These are phyloP conservation scores for Tyto alba DNA, from an alignment of 2,113 vertebrate genomes.

Conservation along the genomic window DNA sequence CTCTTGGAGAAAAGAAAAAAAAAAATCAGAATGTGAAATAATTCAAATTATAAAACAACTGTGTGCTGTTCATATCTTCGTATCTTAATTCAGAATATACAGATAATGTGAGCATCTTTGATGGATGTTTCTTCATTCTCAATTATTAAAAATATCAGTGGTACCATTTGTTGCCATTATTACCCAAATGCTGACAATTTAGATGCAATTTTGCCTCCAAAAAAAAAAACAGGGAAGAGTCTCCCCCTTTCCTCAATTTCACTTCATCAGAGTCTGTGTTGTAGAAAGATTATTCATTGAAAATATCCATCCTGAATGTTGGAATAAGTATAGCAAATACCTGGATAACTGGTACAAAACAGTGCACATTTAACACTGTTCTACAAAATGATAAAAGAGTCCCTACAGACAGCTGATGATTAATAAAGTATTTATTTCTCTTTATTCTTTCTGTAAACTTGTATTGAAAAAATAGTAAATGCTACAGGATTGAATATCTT, in stretches of 20 bases:
- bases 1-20: not conserved
- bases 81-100: not conserved
- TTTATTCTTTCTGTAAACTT: not conserved
- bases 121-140: not conserved
- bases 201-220: not conserved
- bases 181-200: not conserved
- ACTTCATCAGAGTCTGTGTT: not conserved
- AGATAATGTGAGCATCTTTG: not conserved
- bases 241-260: not conserved
- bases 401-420: not conserved
- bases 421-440: not conserved
- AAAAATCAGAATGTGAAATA: not conserved
- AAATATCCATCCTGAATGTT: not conserved
- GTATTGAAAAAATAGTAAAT: not conserved
- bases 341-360: not conserved
- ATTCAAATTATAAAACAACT: not conserved
- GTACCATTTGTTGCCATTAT: not conserved
- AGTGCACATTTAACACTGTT: not conserved
- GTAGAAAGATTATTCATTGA: not conserved
- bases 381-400: not conserved
- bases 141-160: not conserved
- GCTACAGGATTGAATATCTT: not conserved
- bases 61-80: not conserved
- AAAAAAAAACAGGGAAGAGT: not conserved
- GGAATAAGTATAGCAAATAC: not conserved